Base-by-base conservation (phyloP, 2,797 vertebrate species). In the Ataeniobius toweri region DNA sequence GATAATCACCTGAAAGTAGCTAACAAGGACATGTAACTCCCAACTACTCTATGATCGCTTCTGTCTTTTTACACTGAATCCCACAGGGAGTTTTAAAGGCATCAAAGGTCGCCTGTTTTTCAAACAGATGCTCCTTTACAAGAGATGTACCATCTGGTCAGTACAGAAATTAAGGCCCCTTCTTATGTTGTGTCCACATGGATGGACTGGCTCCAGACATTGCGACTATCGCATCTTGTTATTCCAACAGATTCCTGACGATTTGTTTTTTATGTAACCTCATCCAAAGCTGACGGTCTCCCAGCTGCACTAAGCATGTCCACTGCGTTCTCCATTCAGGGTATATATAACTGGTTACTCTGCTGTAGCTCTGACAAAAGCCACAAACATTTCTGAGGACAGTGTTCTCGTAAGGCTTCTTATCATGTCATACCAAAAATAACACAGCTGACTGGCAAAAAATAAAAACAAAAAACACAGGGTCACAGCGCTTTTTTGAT, bases 271-370 rank as follows among this genome's bases (percentile, higher is more conserved):
- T 80, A 89, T 84, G 84, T 87, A 90, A 91, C 85, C 71, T 81
- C 74, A 78, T 79, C 12, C 55, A 74, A 85, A 88, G 76, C 81
- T 80, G 80, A 87, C 78, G 68, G 56, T 69, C 70, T 76, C 50
- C 69, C 22, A 41, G 79, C 77, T 77, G 67, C 78, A 77, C 78
- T 72, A 75, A 87, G 79, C 82, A 81, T 18, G 71, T 82, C 80
- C 56, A 78, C 86, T 83, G 75, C 80, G 83, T 89, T 86, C 84
- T 84, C 83, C 28, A 77, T 31, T 81, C 41, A 51, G 5, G 59
- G 80, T 92, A 2, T 90, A 89, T 86, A 81, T 80, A 87, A 93
- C 84, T 77, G 82, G 85, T 90, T 83, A 88, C 86, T 81, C 78
- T 22, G 81, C 22, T 56, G 79, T 77, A 75, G 76, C 83, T 53